These are phyloP conservation scores for Urosaurus nigricauda DNA, from an alignment of 2,797 vertebrate genomes.

Conservation along the genomic window DNA sequence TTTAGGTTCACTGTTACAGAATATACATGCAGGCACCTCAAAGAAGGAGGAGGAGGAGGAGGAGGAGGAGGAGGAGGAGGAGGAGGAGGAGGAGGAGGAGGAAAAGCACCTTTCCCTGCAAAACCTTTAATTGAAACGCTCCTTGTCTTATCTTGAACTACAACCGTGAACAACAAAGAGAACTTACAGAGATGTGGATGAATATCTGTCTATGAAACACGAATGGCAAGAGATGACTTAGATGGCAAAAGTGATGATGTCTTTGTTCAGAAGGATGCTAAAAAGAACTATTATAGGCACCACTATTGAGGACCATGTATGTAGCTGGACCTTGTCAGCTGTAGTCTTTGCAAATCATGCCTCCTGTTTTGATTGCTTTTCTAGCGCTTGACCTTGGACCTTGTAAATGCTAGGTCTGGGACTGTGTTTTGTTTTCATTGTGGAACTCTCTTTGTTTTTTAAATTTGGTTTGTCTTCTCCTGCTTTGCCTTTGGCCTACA, in stretches of 20 bases:
- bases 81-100: no score
- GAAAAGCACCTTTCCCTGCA: not conserved
- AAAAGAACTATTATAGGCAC: not conserved
- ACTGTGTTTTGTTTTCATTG: no score
- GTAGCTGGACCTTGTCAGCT: no score
- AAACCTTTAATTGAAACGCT: not conserved
- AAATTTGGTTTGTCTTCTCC: no score
- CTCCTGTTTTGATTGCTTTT: no score
- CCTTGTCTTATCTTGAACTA: conserved; percentile 5
- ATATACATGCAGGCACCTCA: not conserved
- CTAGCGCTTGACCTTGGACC: no score
- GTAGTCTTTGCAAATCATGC: no score
- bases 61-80: not conserved
- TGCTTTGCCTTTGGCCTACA: no score
- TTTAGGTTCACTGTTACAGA: not conserved
- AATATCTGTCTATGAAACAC: not conserved
- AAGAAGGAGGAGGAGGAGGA: not conserved
- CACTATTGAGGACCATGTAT: no score
- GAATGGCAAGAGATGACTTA: not conserved
- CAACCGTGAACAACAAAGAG: not conserved
- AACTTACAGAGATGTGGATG: not conserved
- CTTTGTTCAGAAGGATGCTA: not conserved
- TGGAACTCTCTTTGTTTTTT: no score
- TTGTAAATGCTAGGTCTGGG: no score
- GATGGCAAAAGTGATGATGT: not conserved